Evolutionary conservation across 2,797 vertebrate species (phyloP), one percentile per base, ranked within the genome.

Genomic region (Sebastes goodei): DNA sequence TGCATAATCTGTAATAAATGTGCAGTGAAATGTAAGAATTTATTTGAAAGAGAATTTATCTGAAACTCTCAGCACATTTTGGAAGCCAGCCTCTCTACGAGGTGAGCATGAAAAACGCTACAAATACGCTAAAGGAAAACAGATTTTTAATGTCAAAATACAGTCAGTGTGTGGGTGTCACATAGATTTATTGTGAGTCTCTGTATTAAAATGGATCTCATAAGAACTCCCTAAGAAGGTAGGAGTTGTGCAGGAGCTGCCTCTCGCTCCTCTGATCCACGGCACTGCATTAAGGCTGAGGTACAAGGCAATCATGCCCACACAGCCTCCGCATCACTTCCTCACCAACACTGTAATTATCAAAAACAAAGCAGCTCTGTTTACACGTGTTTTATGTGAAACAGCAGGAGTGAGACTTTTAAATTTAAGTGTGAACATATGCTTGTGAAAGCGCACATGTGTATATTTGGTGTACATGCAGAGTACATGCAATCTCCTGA

Each of bases 281-380:
- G 23, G 76, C 61, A 49, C 55, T 84, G 76, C 83, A 79, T 85
- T 85, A 85, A 84, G 62, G 61, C 78, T n/a, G 30, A 80, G 78
- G 76, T 72, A 68, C 35, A 74, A 80, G 70, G 73, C 82, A 88
- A 71, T 88, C 82, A 71, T 81, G 76, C 80, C 86, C 79, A 88
- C 21, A 55, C 86, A 79, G 71, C 76, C 78, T 78, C 72, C 6
- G 23, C 87, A 84, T 85, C 64, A 38, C 60, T 79, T 76, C 83
- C 63, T 70, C 78, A 55, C 63, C 29, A 63, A 42, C 76, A 17
- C 76, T 86, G 88, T 89, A 87, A 89, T 92, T 88, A 90, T 89
- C 66, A 60, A 81, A 90, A 91, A 91, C 83, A 90, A 76, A 85
- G 66, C 62, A 4, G 20, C 17, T 61, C 71, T 67, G 25, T 80